These are phyloP conservation scores for Nycticryphes semicollaris DNA, from an alignment of 2,113 vertebrate species.

Conservation along the genomic window DNA sequence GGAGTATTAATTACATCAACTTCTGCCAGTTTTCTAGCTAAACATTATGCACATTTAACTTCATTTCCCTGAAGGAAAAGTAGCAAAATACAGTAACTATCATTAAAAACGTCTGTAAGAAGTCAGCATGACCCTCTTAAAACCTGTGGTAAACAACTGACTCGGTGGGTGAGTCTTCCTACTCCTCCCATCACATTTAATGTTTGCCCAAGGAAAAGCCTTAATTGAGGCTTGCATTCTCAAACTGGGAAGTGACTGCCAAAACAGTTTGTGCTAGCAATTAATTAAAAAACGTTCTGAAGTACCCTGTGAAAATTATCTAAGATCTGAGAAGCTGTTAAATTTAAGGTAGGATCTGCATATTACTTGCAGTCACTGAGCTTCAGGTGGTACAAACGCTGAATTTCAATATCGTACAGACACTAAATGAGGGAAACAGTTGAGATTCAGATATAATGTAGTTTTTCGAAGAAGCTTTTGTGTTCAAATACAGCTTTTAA, in stretches of 20 bases:
- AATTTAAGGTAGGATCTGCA: background rate
- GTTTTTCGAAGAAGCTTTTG: background rate
- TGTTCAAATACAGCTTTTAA: background rate
- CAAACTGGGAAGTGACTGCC: background rate
- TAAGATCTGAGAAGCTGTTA: background rate
- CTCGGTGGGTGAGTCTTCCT: slow-evolving; percentile 25
- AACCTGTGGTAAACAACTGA: slow-evolving; percentile 23
- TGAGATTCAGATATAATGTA: background rate
- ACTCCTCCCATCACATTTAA: background rate
- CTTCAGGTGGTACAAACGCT: too few species aligned
- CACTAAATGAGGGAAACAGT: background rate
- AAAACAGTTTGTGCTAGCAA: background rate
- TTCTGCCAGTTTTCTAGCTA: slow-evolving; percentile 29
- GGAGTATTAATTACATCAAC: background rate
- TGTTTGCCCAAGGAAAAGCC: slow-evolving; percentile 41
- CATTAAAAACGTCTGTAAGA: background rate
- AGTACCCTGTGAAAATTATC: background rate
- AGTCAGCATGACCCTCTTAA: background rate
- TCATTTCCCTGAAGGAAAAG: slow-evolving; percentile 19
- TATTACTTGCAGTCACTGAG: background rate
- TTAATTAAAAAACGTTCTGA: background rate
- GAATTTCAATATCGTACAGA: background rate
- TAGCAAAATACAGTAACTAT: background rate
- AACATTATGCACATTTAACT: background rate
- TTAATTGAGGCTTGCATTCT: background rate